Evolutionary conservation across 2,113 vertebrate genomes (phyloP), one percentile per base, ranked within the genome.

Genomic region (Dolichotis patagonum): DNA sequence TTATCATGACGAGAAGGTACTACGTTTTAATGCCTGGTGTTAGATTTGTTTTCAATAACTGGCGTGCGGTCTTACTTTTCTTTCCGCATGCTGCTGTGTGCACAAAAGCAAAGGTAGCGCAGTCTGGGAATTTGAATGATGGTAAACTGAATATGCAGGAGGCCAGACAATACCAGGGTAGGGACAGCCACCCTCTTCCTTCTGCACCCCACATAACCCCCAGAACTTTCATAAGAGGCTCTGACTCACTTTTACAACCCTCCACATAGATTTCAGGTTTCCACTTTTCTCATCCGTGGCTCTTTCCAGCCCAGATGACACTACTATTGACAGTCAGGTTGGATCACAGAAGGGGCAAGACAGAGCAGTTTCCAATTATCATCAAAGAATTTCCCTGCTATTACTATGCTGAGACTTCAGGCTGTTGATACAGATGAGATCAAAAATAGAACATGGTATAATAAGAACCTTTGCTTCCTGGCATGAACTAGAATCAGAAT

Each of bases 1-100:
- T 97, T 97, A 97, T 97, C 96, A 95, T 69, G 97, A 98, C 94
- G 97, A 97, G 96, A 96, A 98, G 97, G 98, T 98, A 97, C 98
- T 88, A 98, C 97, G 98, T 98, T 97, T 97, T 98, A 98, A 98
- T 82, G 95, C 97, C 93, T 97, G 96, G 94, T 98, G 97, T 98
- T 96, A 85, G 81, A 65, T 91, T 97, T 95, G 38, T 96, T 98
- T 98, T 83, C 41, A 96, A 88, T 98, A 96, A 96, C 96, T 96
- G 95, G 95, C 56, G 26, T 91, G 92, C 94, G 62, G 87, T 69
- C 80, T 91, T 89, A 85, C 65, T 95, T 96, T 97, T 96, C 88
- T 2, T 43, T 85, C 89, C 89, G 65, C 54, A 22, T 92, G 24
- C 1, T 80, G 46, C 4, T 97, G 62, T 69, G 17, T 91, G n/a